A percentile compares a stretch with the other conserved stretches of the same genome.
phyloP scores from a whole-genome alignment of 2,888 invertebrate genomes.

The Trachelus tabidus region DNA sequence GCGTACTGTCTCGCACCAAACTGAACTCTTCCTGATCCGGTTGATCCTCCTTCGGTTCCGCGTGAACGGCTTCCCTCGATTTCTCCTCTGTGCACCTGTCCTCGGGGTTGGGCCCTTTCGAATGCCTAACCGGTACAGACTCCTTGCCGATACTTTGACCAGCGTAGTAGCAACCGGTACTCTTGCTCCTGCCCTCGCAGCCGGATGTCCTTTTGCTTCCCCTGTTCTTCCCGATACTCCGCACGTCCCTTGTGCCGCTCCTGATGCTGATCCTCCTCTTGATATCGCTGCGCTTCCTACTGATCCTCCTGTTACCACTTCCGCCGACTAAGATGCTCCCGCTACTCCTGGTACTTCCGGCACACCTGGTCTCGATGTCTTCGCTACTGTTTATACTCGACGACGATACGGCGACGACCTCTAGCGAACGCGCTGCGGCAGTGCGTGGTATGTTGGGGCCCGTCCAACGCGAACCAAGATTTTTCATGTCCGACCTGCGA shows the following conservation, averaged over 20 bases:
- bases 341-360: slow-evolving; percentile 30
- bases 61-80: background rate
- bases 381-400: background rate
- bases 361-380: slow-evolving; percentile 27
- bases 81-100: background rate
- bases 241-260: slow-evolving; percentile 7
- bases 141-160: background rate
- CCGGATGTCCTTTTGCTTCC: slow-evolving; percentile 7
- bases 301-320: slow-evolving; percentile 9
- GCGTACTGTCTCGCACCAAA: background rate
- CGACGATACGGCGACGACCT: slow-evolving; percentile 61
- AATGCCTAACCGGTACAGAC: background rate
- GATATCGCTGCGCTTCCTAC: background rate
- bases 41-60: background rate
- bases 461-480: slow-evolving; percentile 77
- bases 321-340: slow-evolving; percentile 3
- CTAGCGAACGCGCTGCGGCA: slow-evolving; percentile 68
- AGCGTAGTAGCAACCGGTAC: background rate
- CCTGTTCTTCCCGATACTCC: slow-evolving; percentile 20
- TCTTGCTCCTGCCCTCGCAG: slow-evolving; percentile 30
- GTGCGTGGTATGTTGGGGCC: slow-evolving; percentile 77
- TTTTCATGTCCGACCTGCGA: slow-evolving; percentile 79
- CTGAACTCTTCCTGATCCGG: background rate
- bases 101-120: background rate
- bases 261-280: background rate